phyloP scores from a whole-genome alignment of 1,140 invertebrate species.

The Whitmania pigra region DNA sequence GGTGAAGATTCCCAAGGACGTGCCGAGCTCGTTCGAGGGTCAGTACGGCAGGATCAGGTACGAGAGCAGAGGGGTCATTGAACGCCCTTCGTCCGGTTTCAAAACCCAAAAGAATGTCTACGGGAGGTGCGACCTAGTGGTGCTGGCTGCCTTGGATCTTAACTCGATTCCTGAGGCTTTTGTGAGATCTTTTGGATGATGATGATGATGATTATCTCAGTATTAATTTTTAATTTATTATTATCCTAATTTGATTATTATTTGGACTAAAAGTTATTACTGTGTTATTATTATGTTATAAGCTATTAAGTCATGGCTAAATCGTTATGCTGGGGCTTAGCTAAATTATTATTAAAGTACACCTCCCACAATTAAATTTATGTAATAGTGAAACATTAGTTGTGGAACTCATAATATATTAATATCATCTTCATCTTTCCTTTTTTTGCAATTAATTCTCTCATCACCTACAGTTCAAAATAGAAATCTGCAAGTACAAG shows the following conservation, averaged over 20 bases:
- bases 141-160: constrained; percentile 23
- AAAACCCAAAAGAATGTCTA: constrained; percentile 20
- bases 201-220: too few relatives aligned
- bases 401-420: too few relatives aligned
- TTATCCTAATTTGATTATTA: too few relatives aligned
- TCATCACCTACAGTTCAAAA: constrained; percentile 13
- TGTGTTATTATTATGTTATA: too few relatives aligned
- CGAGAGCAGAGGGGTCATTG: constrained; percentile 14
- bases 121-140: background rate
- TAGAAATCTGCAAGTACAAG: constrained; percentile 26
- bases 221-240: too few relatives aligned
- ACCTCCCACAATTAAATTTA: too few relatives aligned
- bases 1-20: constrained; percentile 17
- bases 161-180: constrained; percentile 25
- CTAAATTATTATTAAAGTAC: too few relatives aligned
- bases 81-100: constrained; percentile 14
- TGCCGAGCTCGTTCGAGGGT: constrained; percentile 24
- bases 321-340: too few relatives aligned
- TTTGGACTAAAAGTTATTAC: too few relatives aligned
- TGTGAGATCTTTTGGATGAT: background rate
- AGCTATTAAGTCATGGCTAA: too few relatives aligned
- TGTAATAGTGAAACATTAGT: too few relatives aligned
- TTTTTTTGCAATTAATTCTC: background rate
- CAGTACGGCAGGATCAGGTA: constrained; percentile 20
- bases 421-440: background rate